phyloP scores from a whole-genome alignment of 1,140 invertebrate genomes.

The Rhopalosiphum padi region DNA sequence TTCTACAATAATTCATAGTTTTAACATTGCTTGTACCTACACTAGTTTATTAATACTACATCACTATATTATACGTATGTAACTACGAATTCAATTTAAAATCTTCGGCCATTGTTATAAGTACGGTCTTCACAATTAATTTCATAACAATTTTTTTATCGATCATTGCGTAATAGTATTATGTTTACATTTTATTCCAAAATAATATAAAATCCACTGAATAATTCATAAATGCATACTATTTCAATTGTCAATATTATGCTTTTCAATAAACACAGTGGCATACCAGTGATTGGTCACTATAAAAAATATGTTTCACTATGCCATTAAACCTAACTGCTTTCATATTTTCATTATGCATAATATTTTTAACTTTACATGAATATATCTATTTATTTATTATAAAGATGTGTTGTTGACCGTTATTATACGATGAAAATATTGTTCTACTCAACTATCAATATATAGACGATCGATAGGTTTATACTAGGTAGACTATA shows the following conservation, averaged over 20 bases:
- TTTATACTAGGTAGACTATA: no score
- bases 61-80: neutral
- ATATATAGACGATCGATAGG: neutral
- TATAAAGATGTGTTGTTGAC: neutral
- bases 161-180: neutral
- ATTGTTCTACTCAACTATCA: neutral
- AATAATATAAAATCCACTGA: neutral
- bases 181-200: neutral
- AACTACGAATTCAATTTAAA: neutral
- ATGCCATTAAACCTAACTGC: neutral
- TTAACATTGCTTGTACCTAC: neutral
- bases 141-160: neutral
- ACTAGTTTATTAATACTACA: no score
- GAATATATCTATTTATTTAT: neutral
- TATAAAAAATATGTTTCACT: neutral
- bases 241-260: neutral
- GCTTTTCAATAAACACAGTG: neutral
- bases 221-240: neutral
- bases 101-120: neutral
- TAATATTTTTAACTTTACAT: neutral
- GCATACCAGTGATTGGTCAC: neutral
- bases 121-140: neutral
- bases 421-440: neutral
- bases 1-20: neutral
- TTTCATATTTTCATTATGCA: neutral